Percentiles rank a stretch among this genome's conserved stretches.
Conservation (phyloP, 2,888 invertebrate genomes). For the Trachelus stipa region DNA sequence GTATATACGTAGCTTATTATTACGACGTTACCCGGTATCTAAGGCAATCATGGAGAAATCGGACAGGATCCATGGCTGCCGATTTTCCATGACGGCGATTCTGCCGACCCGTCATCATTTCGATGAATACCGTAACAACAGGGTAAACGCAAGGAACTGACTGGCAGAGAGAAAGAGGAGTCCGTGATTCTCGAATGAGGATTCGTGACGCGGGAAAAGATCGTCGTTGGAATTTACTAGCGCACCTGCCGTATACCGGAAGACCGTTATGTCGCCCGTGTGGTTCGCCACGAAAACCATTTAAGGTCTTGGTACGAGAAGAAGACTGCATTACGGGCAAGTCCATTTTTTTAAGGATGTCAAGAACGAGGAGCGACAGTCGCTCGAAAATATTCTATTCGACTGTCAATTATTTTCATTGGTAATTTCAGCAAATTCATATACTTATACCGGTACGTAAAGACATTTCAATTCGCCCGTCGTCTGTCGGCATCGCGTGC, state of each 20-base stretch:
- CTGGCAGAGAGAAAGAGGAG: not conserved
- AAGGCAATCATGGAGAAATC: not conserved
- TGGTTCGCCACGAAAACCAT: conserved; percentile 35
- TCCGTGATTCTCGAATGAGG: not conserved
- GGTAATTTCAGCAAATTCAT: not conserved
- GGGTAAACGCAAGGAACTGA: not conserved
- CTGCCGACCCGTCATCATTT: not conserved
- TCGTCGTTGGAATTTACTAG: not conserved
- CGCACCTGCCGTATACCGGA: conserved; percentile 37
- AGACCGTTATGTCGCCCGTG: conserved; percentile 42
- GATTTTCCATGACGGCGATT: not conserved
- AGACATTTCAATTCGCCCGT: not conserved
- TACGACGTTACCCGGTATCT: not conserved
- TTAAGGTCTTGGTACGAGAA: conserved; percentile 28
- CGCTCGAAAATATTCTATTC: not conserved
- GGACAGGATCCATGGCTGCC: not conserved
- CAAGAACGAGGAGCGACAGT: not conserved
- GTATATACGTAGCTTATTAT: not conserved
- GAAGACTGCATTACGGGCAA: conserved; percentile 13
- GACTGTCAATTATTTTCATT: not conserved
- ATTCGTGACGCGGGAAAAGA: not conserved
- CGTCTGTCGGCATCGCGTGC: not conserved
- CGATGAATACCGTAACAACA: not conserved
- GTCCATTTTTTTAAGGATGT: not conserved
- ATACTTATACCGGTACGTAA: not conserved